These are phyloP conservation scores for Amphiprion ocellaris DNA, from an alignment of 2,113 vertebrate species.

Conservation along the genomic window DNA sequence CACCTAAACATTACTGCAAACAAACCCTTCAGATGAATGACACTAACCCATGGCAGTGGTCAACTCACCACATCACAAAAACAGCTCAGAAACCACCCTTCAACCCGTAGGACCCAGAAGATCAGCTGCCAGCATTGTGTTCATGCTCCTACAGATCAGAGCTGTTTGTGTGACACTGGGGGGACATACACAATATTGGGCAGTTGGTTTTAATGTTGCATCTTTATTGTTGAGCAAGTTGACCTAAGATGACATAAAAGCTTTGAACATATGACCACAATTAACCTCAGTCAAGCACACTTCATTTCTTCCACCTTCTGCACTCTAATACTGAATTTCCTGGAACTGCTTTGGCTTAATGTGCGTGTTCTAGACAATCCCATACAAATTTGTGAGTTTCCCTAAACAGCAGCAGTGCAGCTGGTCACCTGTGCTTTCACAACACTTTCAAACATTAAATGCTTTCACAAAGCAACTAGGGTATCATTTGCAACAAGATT, in stretches of 20 bases:
- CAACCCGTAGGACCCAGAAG: no score
- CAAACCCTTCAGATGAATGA: no score
- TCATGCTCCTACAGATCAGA: no score
- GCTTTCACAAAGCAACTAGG: constrained; percentile 1
- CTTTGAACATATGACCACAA: neutral
- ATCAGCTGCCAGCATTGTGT: no score
- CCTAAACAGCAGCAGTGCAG: neutral
- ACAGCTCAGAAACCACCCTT: no score
- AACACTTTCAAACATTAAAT: constrained; percentile 19
- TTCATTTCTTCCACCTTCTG: constrained; percentile 8
- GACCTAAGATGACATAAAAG: neutral
- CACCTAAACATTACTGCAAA: no score
- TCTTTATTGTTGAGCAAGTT: neutral
- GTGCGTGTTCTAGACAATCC: constrained; percentile 5
- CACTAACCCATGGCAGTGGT: no score
- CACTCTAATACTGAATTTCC: neutral
- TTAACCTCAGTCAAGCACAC: neutral
- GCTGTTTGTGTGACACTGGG: no score
- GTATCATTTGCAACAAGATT: constrained; percentile 59
- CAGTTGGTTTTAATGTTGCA: neutral
- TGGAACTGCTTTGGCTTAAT: neutral
- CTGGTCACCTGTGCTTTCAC: constrained; percentile 11
- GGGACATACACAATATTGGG: no score
- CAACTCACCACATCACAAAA: no score
- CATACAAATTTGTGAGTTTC: constrained; percentile 16